Percentiles rank a stretch among this genome's conserved stretches.
Evolutionary conservation across 1,140 invertebrate genomes (phyloP).

Genomic region (Magallana gigas): DNA sequence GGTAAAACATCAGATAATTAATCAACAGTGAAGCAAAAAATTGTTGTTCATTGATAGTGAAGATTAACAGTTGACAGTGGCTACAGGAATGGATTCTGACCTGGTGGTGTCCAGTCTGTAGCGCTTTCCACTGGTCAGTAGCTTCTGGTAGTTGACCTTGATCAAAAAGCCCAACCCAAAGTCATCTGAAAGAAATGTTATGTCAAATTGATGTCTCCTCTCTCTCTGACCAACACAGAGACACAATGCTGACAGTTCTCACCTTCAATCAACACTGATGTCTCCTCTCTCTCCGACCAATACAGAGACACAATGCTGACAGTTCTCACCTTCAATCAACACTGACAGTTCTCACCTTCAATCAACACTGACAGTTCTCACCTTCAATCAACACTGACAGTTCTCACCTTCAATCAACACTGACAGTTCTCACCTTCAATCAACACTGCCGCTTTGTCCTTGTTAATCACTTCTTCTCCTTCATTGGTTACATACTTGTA

Average conservation of each 20-base stretch:
- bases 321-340: not conserved
- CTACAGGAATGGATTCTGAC: slow-evolving; percentile 51
- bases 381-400: too few relatives aligned
- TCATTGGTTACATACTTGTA: slow-evolving; percentile 69
- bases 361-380: too few relatives aligned
- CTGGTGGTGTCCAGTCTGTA: slow-evolving; percentile 79
- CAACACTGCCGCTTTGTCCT: slow-evolving; percentile 67
- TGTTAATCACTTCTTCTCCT: slow-evolving; percentile 58
- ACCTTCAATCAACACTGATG: slow-evolving; percentile 56
- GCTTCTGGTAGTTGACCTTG: slow-evolving; percentile 68
- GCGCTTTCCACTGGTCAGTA: slow-evolving; percentile 63
- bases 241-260: too few relatives aligned
- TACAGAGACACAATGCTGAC: too few relatives aligned
- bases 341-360: too few relatives aligned
- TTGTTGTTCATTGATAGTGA: not conserved
- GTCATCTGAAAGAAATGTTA: slow-evolving; percentile 60
- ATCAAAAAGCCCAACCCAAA: slow-evolving; percentile 74
- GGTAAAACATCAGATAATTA: too few relatives aligned
- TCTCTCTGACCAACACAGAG: too few relatives aligned
- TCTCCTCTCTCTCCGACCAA: too few relatives aligned
- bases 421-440: slow-evolving; percentile 63
- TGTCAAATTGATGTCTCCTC: too few relatives aligned
- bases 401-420: too few relatives aligned
- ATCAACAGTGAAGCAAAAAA: not conserved
- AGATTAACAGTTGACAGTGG: not conserved